Conservation (phyloP, 2,888 invertebrate genomes). For the Podotricha telesiphe region DNA sequence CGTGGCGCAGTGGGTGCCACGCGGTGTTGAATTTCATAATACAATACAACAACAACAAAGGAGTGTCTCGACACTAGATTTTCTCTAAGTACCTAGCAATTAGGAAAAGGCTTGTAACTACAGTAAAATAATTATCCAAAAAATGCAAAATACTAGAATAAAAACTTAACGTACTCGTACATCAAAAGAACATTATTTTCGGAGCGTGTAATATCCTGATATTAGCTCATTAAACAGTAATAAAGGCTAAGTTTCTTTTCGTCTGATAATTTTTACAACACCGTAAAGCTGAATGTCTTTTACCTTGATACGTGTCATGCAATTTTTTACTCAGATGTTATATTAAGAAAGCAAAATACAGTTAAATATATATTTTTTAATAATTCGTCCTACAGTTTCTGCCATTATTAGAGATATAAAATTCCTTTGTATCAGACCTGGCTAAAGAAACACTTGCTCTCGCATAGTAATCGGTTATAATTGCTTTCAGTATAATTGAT, state of each 20-base stretch:
- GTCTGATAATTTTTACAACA: conserved; percentile 28
- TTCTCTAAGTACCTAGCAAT: too few species aligned
- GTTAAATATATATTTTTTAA: not conserved
- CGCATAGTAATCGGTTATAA: too few species aligned
- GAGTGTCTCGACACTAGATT: too few species aligned
- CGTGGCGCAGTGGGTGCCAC: too few species aligned
- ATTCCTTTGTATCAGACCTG: not conserved
- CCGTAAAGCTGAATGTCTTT: conserved; percentile 22
- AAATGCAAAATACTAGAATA: too few species aligned
- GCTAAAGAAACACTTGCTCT: not conserved
- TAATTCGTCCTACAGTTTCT: not conserved
- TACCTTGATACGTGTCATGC: conserved; percentile 5
- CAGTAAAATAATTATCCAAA: too few species aligned
- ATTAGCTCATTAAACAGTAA: conserved; percentile 16
- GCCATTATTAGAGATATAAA: not conserved
- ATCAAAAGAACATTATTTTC: not conserved
- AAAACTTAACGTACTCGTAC: not conserved
- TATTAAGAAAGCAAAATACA: not conserved
- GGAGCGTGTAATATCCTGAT: not conserved
- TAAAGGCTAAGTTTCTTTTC: conserved; percentile 24
- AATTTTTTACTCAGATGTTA: not conserved
- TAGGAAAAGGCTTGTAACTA: too few species aligned
- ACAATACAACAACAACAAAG: too few species aligned
- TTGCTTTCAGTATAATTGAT: too few species aligned
- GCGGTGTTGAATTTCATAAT: too few species aligned